phyloP scores from a whole-genome alignment of 2,888 invertebrate species.

The Diarsia dahlii region DNA sequence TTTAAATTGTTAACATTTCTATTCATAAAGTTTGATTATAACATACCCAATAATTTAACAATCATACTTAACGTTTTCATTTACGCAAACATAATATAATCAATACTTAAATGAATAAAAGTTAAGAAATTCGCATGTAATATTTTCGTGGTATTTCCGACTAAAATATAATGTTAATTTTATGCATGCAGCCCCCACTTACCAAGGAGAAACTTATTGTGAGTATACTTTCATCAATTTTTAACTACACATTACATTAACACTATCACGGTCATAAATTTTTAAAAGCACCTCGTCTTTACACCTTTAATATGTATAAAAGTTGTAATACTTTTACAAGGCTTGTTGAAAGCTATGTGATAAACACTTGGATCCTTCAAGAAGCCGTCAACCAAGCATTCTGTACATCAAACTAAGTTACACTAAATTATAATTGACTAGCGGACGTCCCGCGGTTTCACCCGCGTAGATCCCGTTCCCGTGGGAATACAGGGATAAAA shows the following conservation, averaged over 20 bases:
- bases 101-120: conserved; percentile 49
- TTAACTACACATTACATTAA: conserved; percentile 36
- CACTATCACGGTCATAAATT: conserved; percentile 26
- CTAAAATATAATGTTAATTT: conserved; percentile 79
- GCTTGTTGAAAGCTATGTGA: too few species aligned
- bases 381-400: too few species aligned
- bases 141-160: conserved; percentile 63
- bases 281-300: background rate
- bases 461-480: too few species aligned
- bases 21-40: conserved; percentile 56
- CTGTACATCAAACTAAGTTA: too few species aligned
- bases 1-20: conserved; percentile 28
- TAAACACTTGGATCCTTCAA: too few species aligned
- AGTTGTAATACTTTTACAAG: background rate
- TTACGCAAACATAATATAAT: conserved; percentile 34
- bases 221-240: conserved; percentile 77
- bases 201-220: conserved; percentile 89
- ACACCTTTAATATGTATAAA: background rate
- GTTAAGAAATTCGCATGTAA: conserved; percentile 43
- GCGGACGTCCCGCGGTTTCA: too few species aligned
- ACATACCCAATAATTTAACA: conserved; percentile 37
- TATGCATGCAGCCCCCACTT: conserved; percentile 90
- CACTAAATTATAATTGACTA: too few species aligned
- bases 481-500: too few species aligned
- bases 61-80: conserved; percentile 23